These are phyloP conservation scores for Halichoeres trimaculatus DNA, from an alignment of 2,113 vertebrate genomes.

Conservation along the genomic window DNA sequence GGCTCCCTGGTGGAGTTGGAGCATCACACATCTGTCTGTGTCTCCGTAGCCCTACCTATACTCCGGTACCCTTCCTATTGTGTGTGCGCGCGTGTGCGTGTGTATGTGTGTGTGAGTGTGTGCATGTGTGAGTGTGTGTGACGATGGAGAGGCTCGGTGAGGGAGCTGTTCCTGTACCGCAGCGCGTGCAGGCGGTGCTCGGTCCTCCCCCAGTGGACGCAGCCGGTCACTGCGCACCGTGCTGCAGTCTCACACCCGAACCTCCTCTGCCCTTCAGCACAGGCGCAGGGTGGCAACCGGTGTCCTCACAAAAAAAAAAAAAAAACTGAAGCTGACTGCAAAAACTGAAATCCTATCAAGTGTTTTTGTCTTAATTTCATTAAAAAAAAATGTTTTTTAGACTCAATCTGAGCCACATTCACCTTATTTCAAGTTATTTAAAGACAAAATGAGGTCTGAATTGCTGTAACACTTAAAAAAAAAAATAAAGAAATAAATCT, in stretches of 20 bases:
- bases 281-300: constrained; percentile 43
- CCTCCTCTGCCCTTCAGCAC: constrained; percentile 49
- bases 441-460: too few relatives aligned
- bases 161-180: constrained; percentile 71
- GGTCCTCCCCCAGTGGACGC: constrained; percentile 82
- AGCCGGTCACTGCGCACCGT: constrained; percentile 76
- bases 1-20: constrained; percentile 69
- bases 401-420: too few relatives aligned
- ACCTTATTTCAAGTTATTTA: too few relatives aligned
- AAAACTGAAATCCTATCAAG: too few relatives aligned
- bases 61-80: constrained; percentile 77
- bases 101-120: too few relatives aligned
- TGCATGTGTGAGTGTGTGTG: constrained; percentile 66
- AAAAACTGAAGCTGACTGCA: too few relatives aligned
- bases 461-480: too few relatives aligned
- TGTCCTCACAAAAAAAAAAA: constrained; percentile 11
- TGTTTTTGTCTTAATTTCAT: too few relatives aligned
- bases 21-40: constrained; percentile 81
- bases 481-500: too few relatives aligned
- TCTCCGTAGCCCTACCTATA: constrained; percentile 76
- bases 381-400: too few relatives aligned
- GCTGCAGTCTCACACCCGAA: constrained; percentile 75
- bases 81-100: constrained; percentile 51
- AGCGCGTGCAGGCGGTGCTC: constrained; percentile 78
- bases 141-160: constrained; percentile 75